These are phyloP conservation scores for Sphyrna mokarran DNA, from an alignment of 2,113 vertebrate species.

Conservation along the genomic window DNA sequence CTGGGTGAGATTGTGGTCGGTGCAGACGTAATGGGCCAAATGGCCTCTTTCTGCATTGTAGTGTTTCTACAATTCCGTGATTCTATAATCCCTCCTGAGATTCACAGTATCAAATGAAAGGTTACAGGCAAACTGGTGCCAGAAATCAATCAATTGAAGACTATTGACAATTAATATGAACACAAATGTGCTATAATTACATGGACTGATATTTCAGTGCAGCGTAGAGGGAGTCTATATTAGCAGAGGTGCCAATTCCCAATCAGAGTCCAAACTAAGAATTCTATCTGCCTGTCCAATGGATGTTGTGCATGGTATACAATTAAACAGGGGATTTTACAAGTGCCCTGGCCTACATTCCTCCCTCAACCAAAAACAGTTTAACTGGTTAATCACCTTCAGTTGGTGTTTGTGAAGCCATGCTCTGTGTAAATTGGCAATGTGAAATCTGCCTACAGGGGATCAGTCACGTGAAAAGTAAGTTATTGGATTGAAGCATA, in stretches of 20 bases:
- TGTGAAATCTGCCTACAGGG: background rate
- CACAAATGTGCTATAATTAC: background rate
- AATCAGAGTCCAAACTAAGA: background rate
- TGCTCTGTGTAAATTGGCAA: background rate
- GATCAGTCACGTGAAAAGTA: background rate
- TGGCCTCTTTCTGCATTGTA: too few species aligned
- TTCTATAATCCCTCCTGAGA: background rate
- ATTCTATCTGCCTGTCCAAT: background rate
- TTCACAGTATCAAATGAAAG: background rate
- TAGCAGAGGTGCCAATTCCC: background rate
- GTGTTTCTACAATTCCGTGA: too few species aligned
- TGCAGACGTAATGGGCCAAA: too few species aligned
- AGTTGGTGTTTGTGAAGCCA: background rate
- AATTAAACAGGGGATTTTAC: background rate
- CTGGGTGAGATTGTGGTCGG: too few species aligned
- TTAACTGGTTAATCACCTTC: background rate
- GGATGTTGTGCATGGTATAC: background rate
- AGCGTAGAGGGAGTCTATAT: background rate
- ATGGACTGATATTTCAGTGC: background rate
- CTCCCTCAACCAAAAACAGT: background rate
- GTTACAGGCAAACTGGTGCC: background rate
- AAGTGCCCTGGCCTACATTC: background rate
- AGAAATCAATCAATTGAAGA: background rate
- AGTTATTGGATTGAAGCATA: background rate
- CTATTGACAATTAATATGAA: background rate